Conservation (phyloP, 2,888 invertebrate species). For the Cephus sareptanus region DNA sequence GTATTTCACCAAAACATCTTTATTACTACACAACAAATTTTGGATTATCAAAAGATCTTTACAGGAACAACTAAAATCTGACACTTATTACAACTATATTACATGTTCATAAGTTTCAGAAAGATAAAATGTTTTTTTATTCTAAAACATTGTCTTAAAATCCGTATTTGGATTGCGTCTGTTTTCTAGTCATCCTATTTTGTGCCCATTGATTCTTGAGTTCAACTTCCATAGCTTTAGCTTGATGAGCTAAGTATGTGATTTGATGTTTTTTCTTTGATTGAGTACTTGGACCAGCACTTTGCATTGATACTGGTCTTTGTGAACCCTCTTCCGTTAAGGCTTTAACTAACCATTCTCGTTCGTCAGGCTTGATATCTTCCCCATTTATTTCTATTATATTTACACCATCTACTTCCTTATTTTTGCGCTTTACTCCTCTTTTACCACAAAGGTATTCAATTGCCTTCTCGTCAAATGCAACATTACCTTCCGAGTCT, state of each 20-base stretch:
- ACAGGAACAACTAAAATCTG: neutral
- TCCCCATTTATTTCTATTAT: slow-evolving; percentile 86
- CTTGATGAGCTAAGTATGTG: slow-evolving; percentile 93
- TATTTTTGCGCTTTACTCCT: slow-evolving; percentile 65
- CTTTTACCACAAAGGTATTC: slow-evolving; percentile 61
- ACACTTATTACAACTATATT: neutral
- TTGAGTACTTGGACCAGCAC: slow-evolving; percentile 72
- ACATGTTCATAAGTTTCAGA: neutral
- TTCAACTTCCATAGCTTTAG: slow-evolving; percentile 94
- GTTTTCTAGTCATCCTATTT: slow-evolving; percentile 84
- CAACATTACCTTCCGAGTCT: slow-evolving; percentile 58
- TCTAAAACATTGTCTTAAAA: slow-evolving; percentile 71
- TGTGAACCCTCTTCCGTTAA: slow-evolving; percentile 77
- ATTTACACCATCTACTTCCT: slow-evolving; percentile 71
- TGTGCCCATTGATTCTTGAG: slow-evolving; percentile 94
- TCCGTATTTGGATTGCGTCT: slow-evolving; percentile 96
- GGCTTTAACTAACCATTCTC: slow-evolving; percentile 84
- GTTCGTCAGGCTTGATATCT: slow-evolving; percentile 82
- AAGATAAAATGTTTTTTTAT: neutral
- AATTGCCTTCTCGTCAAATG: slow-evolving; percentile 62
- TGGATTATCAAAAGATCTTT: neutral
- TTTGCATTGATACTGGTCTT: slow-evolving; percentile 64
- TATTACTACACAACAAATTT: neutral
- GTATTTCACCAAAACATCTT: neutral
- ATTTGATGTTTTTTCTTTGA: slow-evolving; percentile 94